A percentile compares a stretch with the other conserved stretches of the same genome.
These are phyloP conservation scores for Hipposideros armiger DNA, from an alignment of 2,113 vertebrate species.

Conservation along the genomic window DNA sequence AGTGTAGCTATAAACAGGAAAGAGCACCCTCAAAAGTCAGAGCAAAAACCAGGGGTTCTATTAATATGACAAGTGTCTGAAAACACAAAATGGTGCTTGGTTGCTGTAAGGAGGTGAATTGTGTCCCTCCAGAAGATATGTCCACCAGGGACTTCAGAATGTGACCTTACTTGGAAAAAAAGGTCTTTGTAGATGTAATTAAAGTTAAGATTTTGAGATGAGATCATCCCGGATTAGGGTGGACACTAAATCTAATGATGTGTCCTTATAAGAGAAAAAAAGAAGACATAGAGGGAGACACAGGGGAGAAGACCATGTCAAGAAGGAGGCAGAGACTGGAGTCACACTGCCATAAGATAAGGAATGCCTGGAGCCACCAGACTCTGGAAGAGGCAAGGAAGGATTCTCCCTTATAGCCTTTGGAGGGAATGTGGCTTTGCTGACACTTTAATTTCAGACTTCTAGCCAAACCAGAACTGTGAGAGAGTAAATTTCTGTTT, in stretches of 20 bases:
- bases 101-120: not conserved
- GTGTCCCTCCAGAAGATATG: not conserved
- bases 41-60: not conserved
- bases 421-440: too few species aligned
- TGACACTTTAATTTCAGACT: not conserved
- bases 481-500: not conserved
- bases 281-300: not conserved
- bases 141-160: too few species aligned
- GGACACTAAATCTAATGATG: not conserved
- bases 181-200: too few species aligned
- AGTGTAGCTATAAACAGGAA: not conserved
- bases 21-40: not conserved
- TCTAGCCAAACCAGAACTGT: slow-evolving; percentile 16
- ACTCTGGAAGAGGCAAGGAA: not conserved
- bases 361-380: not conserved
- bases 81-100: not conserved
- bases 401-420: too few species aligned
- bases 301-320: too few species aligned
- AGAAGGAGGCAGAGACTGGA: too few species aligned
- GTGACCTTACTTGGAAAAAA: too few species aligned
- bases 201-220: too few species aligned
- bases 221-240: too few species aligned
- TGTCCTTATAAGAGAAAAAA: not conserved
- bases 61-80: not conserved
- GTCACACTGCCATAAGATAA: not conserved